phyloP scores from a whole-genome alignment of 2,113 vertebrate genomes.

The Bufo bufo region DNA sequence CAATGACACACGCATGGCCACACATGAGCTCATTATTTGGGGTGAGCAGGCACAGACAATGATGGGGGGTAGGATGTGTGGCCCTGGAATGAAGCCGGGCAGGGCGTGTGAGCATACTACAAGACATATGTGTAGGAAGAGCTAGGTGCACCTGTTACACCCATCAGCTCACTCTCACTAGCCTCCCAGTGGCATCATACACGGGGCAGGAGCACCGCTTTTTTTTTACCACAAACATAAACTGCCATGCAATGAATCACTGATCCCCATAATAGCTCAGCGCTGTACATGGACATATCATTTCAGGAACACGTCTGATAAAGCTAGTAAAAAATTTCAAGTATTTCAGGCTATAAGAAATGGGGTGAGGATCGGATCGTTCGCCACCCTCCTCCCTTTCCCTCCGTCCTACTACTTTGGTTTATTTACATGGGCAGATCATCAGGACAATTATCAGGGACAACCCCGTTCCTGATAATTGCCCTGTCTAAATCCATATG shows the following conservation, averaged over 20 bases:
- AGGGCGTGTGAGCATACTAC: neutral
- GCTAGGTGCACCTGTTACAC: slow-evolving; percentile 34
- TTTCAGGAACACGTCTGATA: too few species aligned
- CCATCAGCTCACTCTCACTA: slow-evolving; percentile 10
- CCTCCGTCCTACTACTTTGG: too few species aligned
- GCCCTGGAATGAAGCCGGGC: slow-evolving; percentile 1
- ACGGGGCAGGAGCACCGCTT: neutral
- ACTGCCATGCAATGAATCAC: neutral
- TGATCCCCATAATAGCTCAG: neutral
- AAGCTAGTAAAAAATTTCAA: too few species aligned
- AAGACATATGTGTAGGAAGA: slow-evolving; percentile 17
- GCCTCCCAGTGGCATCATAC: slow-evolving; percentile 5
- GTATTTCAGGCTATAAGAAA: too few species aligned
- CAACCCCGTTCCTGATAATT: too few species aligned
- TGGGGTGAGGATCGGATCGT: too few species aligned
- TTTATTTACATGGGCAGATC: too few species aligned
- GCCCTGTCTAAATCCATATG: too few species aligned
- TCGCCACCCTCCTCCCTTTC: too few species aligned
- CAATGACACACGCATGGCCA: slow-evolving; percentile 13
- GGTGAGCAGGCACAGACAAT: slow-evolving; percentile 44
- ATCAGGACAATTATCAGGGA: too few species aligned
- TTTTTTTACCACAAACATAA: neutral
- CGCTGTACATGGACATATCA: neutral
- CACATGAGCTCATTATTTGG: slow-evolving; percentile 17
- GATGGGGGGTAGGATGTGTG: neutral